Base-by-base conservation (phyloP, 30 jellyfish, hydroid and myxozoan species). In the Aurelia sp. region DNA sequence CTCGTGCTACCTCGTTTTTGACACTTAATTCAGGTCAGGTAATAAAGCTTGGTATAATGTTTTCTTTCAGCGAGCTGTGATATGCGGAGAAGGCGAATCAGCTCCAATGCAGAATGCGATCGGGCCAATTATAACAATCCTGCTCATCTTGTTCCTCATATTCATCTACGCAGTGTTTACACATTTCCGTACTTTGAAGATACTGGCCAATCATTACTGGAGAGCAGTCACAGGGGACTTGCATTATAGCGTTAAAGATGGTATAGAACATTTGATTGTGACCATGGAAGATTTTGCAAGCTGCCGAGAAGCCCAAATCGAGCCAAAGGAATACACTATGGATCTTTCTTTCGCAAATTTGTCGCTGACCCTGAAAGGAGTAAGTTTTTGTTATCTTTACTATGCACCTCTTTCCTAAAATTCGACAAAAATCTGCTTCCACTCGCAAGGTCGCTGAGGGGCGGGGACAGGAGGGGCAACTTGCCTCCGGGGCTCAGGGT, bases 81-180 rank as follows among this genome's bases (percentile, higher is more conserved):
- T 69, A 6, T 82, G 92, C 71, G 48, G 63, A 22, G 85, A 82
- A 55, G 92, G 92, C 12, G 92, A 82, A 55, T 82, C 92, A 6
- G 92, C 92, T 7, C 92, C 92, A 17, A 17, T 57, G 50, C 85
- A 70, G 61, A 82, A 70, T 70, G 92, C 92, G 13, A 69, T 71
- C 40, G 85, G 85, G 60, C 92, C 92, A 15, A 16, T 82, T 0
- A 63, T 61, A 17, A 61, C 92, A 48, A 71, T 82, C 59, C 13
- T 55, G 20, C 53, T 82, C 31, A 62, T 70, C 47, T 3, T 70
- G 30, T 58, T 82, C 41, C 21, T 82, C 37, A 3, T 82, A 5
- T 8, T 47, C 40, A 37, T 85, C 22, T 82, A 69, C 59, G 50
- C 67, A 15, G 41, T 71, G 13, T 68, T 82, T 76, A 50, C n/a